Evolutionary conservation across 2,888 invertebrate genomes (phyloP).

Genomic region (Palloptera scutellata): DNA sequence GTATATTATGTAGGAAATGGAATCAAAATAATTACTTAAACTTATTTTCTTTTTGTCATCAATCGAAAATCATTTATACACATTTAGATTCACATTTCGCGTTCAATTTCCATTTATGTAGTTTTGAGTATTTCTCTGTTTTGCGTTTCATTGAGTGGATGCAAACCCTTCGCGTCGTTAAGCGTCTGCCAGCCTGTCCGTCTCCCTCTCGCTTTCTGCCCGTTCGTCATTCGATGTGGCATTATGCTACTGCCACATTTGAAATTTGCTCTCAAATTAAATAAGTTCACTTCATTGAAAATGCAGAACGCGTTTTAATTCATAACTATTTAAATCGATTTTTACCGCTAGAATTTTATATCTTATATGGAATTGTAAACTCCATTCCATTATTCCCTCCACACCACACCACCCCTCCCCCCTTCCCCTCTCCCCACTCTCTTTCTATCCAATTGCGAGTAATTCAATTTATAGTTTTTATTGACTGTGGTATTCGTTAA

Average conservation of each 20-base stretch:
- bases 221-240: too few species aligned
- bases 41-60: too few species aligned
- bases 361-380: not conserved
- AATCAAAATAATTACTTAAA: too few species aligned
- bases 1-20: too few species aligned
- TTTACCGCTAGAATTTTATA: conserved; percentile 7
- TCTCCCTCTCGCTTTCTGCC: too few species aligned
- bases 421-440: not conserved
- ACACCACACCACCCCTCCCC: not conserved
- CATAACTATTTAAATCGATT: conserved; percentile 8
- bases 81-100: too few species aligned
- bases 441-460: not conserved
- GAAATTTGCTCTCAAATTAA: not conserved
- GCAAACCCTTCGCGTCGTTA: too few species aligned
- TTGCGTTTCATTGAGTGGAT: too few species aligned
- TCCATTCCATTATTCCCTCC: not conserved
- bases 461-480: conserved; percentile 14
- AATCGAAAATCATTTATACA: too few species aligned
- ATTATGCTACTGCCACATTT: not conserved
- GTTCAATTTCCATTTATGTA: too few species aligned
- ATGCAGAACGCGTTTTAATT: conserved; percentile 17
- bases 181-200: too few species aligned
- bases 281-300: conserved; percentile 10
- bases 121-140: too few species aligned
- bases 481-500: conserved; percentile 9